phyloP scores from a whole-genome alignment of 1,140 invertebrate genomes.

The Carcinoscorpius rotundicauda region DNA sequence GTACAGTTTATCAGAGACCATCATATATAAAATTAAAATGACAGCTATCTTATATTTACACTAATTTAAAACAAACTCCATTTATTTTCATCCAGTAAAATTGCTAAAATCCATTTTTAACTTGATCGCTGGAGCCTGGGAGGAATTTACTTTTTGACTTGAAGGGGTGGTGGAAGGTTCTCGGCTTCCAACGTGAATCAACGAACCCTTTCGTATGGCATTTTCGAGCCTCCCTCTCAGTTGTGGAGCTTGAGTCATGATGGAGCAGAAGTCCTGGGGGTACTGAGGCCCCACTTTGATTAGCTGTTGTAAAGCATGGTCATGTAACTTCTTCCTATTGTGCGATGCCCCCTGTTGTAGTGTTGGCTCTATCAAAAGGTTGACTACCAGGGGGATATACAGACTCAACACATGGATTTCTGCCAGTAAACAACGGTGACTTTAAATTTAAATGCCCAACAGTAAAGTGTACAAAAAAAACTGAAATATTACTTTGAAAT shows the following conservation, averaged over 20 bases:
- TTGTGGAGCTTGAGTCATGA: slow-evolving; percentile 69
- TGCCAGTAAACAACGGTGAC: slow-evolving; percentile 34
- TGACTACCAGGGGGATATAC: slow-evolving; percentile 75
- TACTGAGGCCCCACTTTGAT: slow-evolving; percentile 83
- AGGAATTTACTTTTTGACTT: slow-evolving; percentile 34
- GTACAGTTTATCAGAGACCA: too few species aligned
- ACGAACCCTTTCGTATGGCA: slow-evolving; percentile 53
- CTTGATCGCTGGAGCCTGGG: slow-evolving; percentile 68
- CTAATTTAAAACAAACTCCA: too few species aligned
- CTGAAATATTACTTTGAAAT: slow-evolving; percentile 1
- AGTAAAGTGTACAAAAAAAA: neutral
- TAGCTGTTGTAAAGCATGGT: slow-evolving; percentile 71
- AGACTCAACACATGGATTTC: slow-evolving; percentile 78
- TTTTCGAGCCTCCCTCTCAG: slow-evolving; percentile 68
- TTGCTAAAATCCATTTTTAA: slow-evolving; percentile 94
- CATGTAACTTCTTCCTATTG: slow-evolving; percentile 56
- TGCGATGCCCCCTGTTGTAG: slow-evolving; percentile 39
- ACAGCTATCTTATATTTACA: too few species aligned
- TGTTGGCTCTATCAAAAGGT: slow-evolving; percentile 53
- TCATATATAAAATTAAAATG: too few species aligned
- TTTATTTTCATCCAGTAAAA: slow-evolving; percentile 33
- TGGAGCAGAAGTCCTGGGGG: slow-evolving; percentile 77
- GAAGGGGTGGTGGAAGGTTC: slow-evolving; percentile 17
- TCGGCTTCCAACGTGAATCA: neutral
- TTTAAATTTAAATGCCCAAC: neutral